Evolutionary conservation across 2,113 vertebrate genomes (phyloP).

Genomic region (Phyllostomus discolor): DNA sequence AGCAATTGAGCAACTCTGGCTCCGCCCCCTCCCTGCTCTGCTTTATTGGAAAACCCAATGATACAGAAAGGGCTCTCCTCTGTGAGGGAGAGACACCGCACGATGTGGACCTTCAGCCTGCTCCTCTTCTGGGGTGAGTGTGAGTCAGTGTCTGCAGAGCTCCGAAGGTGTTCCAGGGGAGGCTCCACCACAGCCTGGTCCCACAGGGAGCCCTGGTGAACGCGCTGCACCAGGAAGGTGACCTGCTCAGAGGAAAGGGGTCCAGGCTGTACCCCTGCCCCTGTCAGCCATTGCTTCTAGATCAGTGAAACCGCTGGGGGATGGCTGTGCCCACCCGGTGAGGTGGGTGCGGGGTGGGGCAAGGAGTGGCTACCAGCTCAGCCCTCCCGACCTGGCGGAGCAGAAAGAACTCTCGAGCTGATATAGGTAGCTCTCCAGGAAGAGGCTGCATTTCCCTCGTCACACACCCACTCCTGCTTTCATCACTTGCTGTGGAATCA

Average conservation of each 20-base stretch:
- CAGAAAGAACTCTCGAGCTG: neutral
- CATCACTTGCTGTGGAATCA: neutral
- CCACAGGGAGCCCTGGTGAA: neutral
- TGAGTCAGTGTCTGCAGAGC: neutral
- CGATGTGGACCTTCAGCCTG: conserved; percentile 1
- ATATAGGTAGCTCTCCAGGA: neutral
- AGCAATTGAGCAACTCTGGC: neutral
- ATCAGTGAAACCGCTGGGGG: neutral
- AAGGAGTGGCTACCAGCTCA: too few species aligned
- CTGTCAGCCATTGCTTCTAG: neutral
- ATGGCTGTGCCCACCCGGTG: too few species aligned
- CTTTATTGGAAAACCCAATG: neutral
- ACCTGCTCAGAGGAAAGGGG: neutral
- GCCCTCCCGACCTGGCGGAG: neutral
- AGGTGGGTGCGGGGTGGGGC: neutral
- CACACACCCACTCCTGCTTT: neutral
- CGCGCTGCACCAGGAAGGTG: neutral
- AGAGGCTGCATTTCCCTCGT: neutral
- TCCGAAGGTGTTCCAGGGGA: neutral
- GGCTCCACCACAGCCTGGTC: neutral
- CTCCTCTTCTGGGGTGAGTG: conserved; percentile 60
- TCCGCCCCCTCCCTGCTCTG: neutral
- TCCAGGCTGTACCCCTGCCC: neutral
- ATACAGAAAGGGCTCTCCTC: neutral
- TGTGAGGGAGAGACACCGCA: neutral